Evolutionary conservation across 2,113 vertebrate species (phyloP).

Genomic region (Scortum barcoo): DNA sequence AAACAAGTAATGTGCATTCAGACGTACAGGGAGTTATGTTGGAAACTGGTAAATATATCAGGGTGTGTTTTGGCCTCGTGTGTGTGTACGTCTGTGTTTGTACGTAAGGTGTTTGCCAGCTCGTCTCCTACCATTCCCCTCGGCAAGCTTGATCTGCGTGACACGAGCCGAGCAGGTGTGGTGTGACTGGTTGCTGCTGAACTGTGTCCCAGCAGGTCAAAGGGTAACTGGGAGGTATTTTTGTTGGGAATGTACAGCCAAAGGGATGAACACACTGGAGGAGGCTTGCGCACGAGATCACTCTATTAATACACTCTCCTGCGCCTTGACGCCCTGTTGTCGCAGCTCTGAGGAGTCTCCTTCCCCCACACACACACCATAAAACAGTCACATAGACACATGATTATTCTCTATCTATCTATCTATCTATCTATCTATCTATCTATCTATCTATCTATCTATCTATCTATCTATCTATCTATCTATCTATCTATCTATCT

Average conservation of each 20-base stretch:
- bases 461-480: not conserved
- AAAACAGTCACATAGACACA: not conserved
- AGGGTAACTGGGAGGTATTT: constrained; percentile 84
- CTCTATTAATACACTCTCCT: constrained; percentile 79
- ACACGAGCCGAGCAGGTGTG: constrained; percentile 81
- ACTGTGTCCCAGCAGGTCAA: constrained; percentile 79
- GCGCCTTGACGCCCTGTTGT: constrained; percentile 53
- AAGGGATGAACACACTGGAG: constrained; percentile 57
- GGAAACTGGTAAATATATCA: constrained; percentile 16
- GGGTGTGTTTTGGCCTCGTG: not conserved
- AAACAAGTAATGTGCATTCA: constrained; percentile 9
- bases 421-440: not conserved
- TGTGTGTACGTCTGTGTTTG: constrained; percentile 33
- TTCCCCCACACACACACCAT: not conserved
- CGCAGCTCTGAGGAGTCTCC: constrained; percentile 20
- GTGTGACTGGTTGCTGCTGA: constrained; percentile 61
- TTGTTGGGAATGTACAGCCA: constrained; percentile 81
- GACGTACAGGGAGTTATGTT: constrained; percentile 12
- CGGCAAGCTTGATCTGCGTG: constrained; percentile 39
- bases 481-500: not conserved
- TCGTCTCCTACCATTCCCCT: constrained; percentile 21
- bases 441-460: constrained; percentile 6
- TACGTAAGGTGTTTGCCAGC: constrained; percentile 26
- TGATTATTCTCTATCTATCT: constrained; percentile 12
- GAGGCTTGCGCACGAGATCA: constrained; percentile 58